These are phyloP conservation scores for Neoitamus cyanurus DNA, from an alignment of 2,888 invertebrate species.

Conservation along the genomic window DNA sequence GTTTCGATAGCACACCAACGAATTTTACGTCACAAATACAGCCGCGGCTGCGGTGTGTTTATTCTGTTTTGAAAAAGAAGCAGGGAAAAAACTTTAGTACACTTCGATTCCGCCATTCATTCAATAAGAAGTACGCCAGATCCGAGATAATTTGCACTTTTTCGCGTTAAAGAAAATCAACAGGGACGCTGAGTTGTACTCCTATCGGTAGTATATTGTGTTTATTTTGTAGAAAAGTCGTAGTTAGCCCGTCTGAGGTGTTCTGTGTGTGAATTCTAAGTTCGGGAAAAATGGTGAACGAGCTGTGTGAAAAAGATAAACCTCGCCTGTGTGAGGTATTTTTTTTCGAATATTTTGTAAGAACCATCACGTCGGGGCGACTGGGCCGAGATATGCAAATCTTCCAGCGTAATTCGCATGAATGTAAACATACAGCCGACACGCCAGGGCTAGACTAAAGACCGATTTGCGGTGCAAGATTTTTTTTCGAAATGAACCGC, in stretches of 20 bases:
- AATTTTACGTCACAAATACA: not conserved
- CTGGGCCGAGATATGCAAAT: not conserved
- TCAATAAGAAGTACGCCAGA: not conserved
- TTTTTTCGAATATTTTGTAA: not conserved
- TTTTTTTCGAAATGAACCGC: not conserved
- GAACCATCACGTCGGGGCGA: not conserved
- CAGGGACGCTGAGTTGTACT: not conserved
- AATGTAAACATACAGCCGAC: not conserved
- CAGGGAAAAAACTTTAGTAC: constrained; percentile 1
- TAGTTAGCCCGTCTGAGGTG: not conserved
- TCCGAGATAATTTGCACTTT: constrained; percentile 5
- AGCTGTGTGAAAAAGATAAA: not conserved
- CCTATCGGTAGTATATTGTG: not conserved
- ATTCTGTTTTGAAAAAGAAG: constrained; percentile 30
- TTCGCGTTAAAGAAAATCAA: not conserved
- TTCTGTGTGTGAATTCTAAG: not conserved
- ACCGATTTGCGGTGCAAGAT: not conserved
- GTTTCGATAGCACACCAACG: not conserved
- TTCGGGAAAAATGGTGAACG: not conserved
- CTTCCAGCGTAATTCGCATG: not conserved
- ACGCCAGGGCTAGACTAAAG: not conserved
- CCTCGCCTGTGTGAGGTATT: constrained; percentile 9
- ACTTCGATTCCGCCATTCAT: constrained; percentile 30
- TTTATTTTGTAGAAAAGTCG: not conserved
- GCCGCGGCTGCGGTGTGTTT: not conserved